phyloP scores from a whole-genome alignment of 2,797 vertebrate species.

The Cyprinodon diabolis region DNA sequence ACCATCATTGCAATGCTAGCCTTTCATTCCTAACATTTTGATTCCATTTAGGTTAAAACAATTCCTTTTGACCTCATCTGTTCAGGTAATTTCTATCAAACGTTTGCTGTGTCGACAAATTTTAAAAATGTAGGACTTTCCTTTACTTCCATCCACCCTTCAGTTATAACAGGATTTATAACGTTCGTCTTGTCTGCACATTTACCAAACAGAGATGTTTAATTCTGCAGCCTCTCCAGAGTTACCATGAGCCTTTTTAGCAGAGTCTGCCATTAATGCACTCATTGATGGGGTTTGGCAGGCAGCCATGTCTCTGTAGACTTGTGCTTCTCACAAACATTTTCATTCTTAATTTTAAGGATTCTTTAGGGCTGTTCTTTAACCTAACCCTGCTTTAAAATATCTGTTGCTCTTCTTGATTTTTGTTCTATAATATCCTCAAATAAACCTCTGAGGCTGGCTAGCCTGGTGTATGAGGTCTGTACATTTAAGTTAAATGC shows the following conservation, averaged over 20 bases:
- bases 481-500: background rate
- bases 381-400: background rate
- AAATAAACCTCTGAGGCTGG: background rate
- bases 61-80: background rate
- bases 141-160: background rate
- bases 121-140: background rate
- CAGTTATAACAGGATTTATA: background rate
- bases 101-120: background rate
- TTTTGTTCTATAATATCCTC: background rate
- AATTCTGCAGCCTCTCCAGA: background rate
- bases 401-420: background rate
- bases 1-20: background rate
- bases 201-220: background rate
- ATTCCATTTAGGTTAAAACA: background rate
- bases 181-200: background rate
- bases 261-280: background rate
- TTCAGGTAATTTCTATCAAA: background rate
- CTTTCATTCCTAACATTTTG: background rate
- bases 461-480: background rate
- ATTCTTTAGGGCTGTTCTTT: background rate
- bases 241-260: background rate
- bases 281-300: background rate
- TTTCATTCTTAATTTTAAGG: background rate
- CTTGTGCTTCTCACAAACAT: background rate
- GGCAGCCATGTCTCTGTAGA: background rate